Evolutionary conservation across 2,113 vertebrate species (phyloP).

Genomic region (Accipiter cooperii): DNA sequence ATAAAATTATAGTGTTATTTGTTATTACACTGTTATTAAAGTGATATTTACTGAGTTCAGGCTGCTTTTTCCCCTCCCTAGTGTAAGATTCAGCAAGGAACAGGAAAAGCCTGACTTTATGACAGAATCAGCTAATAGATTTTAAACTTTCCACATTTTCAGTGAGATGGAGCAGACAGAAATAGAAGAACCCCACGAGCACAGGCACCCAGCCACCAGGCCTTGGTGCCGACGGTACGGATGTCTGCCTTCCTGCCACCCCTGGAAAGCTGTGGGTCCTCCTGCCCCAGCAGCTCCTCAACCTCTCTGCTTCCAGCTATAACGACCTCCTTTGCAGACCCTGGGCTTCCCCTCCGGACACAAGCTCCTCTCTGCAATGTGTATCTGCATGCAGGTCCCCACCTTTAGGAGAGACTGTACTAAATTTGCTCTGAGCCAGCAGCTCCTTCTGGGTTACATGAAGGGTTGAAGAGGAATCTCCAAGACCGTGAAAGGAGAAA

Average conservation of each 20-base stretch:
- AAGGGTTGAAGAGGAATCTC: not conserved
- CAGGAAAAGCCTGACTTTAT: not conserved
- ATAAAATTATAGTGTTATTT: constrained; percentile 26
- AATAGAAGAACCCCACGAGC: not conserved
- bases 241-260: not conserved
- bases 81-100: not conserved
- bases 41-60: not conserved
- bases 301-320: not conserved
- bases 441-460: not conserved
- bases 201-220: not conserved
- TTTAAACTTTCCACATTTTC: not conserved
- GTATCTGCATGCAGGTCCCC: accelerated
- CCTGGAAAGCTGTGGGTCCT: not conserved
- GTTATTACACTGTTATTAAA: constrained; percentile 22
- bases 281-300: not conserved
- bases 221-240: accelerated
- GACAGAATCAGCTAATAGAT: not conserved
- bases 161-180: accelerated
- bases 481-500: not conserved
- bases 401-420: not conserved
- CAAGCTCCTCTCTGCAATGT: not conserved
- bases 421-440: not conserved
- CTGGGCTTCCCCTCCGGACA: not conserved
- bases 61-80: not conserved
- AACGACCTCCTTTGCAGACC: not conserved